These are phyloP conservation scores for Emys orbicularis DNA, from an alignment of 2,797 vertebrate genomes.

Conservation along the genomic window DNA sequence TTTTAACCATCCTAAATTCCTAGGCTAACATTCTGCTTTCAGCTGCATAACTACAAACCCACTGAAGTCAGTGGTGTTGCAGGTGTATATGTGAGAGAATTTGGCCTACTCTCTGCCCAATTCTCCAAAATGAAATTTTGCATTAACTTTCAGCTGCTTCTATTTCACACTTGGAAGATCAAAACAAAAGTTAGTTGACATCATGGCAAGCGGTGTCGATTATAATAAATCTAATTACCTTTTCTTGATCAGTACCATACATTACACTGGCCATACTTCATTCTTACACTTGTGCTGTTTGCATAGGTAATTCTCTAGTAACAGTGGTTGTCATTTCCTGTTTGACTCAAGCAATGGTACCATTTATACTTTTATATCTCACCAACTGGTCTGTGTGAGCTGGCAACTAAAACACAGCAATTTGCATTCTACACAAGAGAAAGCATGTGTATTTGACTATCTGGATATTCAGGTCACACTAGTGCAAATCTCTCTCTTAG, in stretches of 20 bases:
- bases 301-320: not conserved
- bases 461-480: not conserved
- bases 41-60: accelerated
- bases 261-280: not conserved
- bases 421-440: accelerated
- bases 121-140: not conserved
- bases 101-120: accelerated
- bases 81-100: not conserved
- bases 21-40: not conserved
- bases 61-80: accelerated
- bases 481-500: not conserved
- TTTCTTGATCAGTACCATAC: not conserved
- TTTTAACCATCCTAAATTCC: accelerated
- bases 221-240: not conserved
- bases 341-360: not conserved
- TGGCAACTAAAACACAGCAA: not conserved
- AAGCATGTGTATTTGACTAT: accelerated
- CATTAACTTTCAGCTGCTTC: not conserved
- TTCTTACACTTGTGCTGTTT: not conserved
- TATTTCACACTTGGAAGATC: not conserved
- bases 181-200: not conserved
- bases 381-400: accelerated
- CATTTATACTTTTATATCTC: not conserved
- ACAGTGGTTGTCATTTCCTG: not conserved
- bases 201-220: accelerated